Conservation (phyloP, 53 echinoderm and acorn worm species). For the Zoroaster sp. region DNA sequence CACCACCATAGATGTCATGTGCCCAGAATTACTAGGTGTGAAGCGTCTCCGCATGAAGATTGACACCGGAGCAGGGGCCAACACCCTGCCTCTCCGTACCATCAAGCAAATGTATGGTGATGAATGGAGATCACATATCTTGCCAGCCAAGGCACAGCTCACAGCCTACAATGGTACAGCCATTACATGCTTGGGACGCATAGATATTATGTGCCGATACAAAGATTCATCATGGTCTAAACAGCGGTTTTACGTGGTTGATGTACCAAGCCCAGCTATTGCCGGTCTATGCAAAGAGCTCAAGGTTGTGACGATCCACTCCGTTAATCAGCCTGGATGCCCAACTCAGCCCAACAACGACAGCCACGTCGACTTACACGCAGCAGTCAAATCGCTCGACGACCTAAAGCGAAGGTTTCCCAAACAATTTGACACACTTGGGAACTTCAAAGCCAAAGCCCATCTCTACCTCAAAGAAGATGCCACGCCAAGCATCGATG, state of each 20-base stretch:
- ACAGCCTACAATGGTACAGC: conserved; percentile 58
- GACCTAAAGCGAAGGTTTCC: conserved; percentile 1
- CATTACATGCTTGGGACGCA: conserved; percentile 21
- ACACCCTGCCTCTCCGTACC: conserved; percentile 59
- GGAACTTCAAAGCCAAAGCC: conserved; percentile 17
- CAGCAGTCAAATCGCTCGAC: neutral
- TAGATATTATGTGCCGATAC: conserved; percentile 43
- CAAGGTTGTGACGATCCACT: conserved; percentile 58
- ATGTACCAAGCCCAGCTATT: conserved; percentile 64
- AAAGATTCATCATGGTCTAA: conserved; percentile 2
- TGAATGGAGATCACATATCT: conserved; percentile 26
- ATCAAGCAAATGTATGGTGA: conserved; percentile 43
- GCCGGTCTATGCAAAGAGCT: conserved; percentile 58
- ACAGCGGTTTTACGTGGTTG: conserved; percentile 47
- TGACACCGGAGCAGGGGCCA: conserved; percentile 58
- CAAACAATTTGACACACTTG: neutral
- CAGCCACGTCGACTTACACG: too few species aligned
- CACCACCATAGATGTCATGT: neutral
- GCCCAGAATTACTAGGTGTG: conserved; percentile 9
- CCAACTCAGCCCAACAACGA: neutral
- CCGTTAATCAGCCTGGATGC: neutral
- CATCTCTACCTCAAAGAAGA: conserved; percentile 46
- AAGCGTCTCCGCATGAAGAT: conserved; percentile 47
- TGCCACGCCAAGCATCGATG: conserved; percentile 46
- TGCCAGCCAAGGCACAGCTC: conserved; percentile 13